These are phyloP conservation scores for Delphinapterus leucas DNA, from an alignment of 2,113 vertebrate species.

Conservation along the genomic window DNA sequence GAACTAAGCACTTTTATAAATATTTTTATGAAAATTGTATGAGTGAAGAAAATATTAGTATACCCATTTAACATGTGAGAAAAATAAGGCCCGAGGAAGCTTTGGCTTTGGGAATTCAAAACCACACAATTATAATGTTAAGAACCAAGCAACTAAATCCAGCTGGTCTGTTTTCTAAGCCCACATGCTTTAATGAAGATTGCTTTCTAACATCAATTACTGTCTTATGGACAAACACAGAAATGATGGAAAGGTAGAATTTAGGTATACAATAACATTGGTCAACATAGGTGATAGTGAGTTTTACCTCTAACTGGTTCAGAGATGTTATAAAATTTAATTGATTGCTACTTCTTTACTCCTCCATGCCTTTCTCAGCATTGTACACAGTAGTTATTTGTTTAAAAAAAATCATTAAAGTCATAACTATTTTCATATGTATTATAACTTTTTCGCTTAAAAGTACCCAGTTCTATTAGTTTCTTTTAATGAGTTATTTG, in stretches of 20 bases:
- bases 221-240: background rate
- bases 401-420: background rate
- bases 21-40: background rate
- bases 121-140: background rate
- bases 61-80: background rate
- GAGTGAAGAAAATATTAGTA: background rate
- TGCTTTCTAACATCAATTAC: background rate
- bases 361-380: background rate
- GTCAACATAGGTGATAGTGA: background rate
- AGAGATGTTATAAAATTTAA: slow-evolving; percentile 12
- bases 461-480: background rate
- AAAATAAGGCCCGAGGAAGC: background rate
- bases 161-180: background rate
- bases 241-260: background rate
- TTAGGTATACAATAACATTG: background rate
- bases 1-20: background rate
- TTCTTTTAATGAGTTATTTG: background rate
- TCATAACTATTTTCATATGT: background rate
- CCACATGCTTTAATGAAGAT: background rate
- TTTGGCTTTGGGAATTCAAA: background rate
- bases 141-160: background rate
- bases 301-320: background rate
- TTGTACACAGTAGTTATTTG: background rate
- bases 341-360: background rate
- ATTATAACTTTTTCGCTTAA: background rate